Base-by-base conservation (phyloP, 2,797 vertebrate genomes). In the Tokudaia muenninki region DNA sequence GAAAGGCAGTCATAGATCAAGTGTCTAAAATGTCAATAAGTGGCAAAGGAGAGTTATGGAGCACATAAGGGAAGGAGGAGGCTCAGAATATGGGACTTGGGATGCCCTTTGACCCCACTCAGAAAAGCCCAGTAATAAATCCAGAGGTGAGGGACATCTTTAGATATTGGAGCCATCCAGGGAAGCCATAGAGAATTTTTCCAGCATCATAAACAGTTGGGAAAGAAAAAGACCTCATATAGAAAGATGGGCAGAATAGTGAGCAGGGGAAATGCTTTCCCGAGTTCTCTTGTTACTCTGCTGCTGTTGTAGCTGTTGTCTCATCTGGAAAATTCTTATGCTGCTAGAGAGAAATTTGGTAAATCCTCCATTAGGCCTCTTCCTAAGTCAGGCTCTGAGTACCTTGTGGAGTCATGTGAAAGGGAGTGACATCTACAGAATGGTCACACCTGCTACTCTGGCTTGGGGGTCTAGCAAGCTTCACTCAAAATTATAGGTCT, bases 11-110 rank as follows among this genome's bases (percentile, higher is more conserved):
- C 94, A 41, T 98, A 98, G 98, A 98, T 98, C 98, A 98, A 98
- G 97, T 97, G 97, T 97, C 98, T 98, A 98, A 92, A 98, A 98
- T 98, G 98, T 98, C 98, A 98, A 97, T 98, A 96, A 98, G 96
- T 96, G 97, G 97, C 97, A 98, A 94, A 95, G 97, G 98, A 55
- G 82, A 97, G 95, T 96, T 96, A 97, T 97, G 97, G 97, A 98
- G 97, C 98, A 97, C 87, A 98, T 96, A 97, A 97, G 97, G 96
- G 91, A 98, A 98, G 95, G 65, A 97, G 97, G 97, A 96, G 97
- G 1, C 63, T 90, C 94, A 55, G 95, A 95, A 96, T 98, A 65
- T 16, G 41, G 63, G 93, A 37, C 87, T 97, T 90, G 63, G 92
- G 93, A 74, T 97, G 98, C 96, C 92, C 96, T 95, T 92, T 88